Base-by-base conservation (phyloP, 1,140 invertebrate genomes). In the Drosophila kikkawai region DNA sequence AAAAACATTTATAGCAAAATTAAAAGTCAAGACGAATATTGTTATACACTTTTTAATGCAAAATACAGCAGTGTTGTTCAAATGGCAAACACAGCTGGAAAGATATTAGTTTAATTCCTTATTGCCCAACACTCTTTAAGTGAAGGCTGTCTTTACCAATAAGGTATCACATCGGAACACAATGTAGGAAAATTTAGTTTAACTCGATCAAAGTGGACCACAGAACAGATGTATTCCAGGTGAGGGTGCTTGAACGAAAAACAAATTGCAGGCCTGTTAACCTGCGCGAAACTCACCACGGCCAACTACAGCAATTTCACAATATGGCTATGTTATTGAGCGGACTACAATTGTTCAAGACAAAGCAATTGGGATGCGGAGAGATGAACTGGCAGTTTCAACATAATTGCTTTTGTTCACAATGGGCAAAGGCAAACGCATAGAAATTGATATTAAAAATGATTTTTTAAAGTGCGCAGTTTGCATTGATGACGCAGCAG, bases 401-500 rank as follows among this genome's bases (percentile, higher is more conserved):
- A 67, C 67, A 70, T 70, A 56, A 70, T 26, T 36, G 42, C 39
- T 44, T 70, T 55, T 64, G 19, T 56, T 36, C 26, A 70, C 47
- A 36, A 34, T 60, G 32, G 36, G 37, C 44, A 42, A 60, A 83
- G 36, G 37, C 44, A 42, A 60, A 83, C 56, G 70, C 71, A 75
- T 74, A 68, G 48, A 70, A 69, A 78, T 78, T 63, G 83, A 74
- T 77, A 70, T 51, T 26, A 59, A 83, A 39, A 75, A 47, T 17
- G 32, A 26, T 74, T 48, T 73, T 70, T 75, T 61, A 63, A 87
- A 88, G 78, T 88, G 85, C 85, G 85, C 85, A 88, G 85, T 88
- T 88, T 76, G 85, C 85, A 88, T 79, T 85, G 86, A 88, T 88
- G 85, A 88, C 85, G 85, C 85, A 88, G 83, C 82, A 86, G 78